Base-by-base conservation (phyloP, 2,797 vertebrate genomes). In the Nyctibius grandis region DNA sequence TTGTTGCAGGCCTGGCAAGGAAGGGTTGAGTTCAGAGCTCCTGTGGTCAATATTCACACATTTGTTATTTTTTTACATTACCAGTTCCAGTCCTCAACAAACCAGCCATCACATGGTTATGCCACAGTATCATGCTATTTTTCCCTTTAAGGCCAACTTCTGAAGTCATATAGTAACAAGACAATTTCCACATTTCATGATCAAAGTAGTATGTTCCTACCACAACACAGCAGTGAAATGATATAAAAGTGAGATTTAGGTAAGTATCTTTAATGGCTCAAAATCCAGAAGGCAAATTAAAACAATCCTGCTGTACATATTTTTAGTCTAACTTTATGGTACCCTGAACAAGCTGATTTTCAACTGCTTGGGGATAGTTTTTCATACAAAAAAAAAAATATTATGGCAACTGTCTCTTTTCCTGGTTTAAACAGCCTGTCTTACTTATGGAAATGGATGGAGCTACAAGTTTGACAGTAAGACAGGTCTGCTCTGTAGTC, bases 361-460 rank as follows among this genome's bases (percentile, higher is more conserved):
- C 34, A 75, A 50, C 17, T 10, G 4, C 50, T 63, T 47, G 22
- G 22, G 38, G 44, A 13, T 70, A 73, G 42, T 28, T 86, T 81
- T 81, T 91, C 25, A 31, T 0, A 42, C 12, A 2, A 4, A 29
- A 38, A 36, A 48, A 61, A 75, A 18, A 38, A 3, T 80, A 42
- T 70, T 84, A 93, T 28, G 25, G 45, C 34, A 95, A 60, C 63
- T 50, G 19, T 12, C 17, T 83, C 79, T 76, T 72, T 60, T 77
- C 48, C 78, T 65, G 23, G 40, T 88, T 94, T 95, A 91, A 94
- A 84, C 59, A 91, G 31, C 33, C 68, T 92, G 78, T 73, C 56
- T 85, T 48, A 59, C 34, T 82, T 77, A 59, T 1, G 7, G 48
- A 80, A 96, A 94, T 9, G 5, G 57, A 91, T 56, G 15, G 57